Evolutionary conservation across 2,797 vertebrate species (phyloP).

Genomic region (Agapornis canus): DNA sequence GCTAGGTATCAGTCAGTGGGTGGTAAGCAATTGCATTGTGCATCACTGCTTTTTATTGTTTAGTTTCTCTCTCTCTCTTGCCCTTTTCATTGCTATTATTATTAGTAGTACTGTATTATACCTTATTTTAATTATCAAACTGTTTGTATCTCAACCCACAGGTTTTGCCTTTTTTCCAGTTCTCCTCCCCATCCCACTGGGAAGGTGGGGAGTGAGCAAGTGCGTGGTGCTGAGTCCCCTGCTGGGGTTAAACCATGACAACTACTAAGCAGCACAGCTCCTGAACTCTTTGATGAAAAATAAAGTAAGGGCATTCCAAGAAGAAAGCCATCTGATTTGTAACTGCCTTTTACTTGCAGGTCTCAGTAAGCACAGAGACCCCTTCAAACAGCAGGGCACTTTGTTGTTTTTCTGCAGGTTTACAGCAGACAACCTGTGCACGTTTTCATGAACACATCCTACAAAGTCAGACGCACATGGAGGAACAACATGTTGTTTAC

Average conservation of each 20-base stretch:
- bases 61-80: background rate
- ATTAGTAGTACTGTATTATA: background rate
- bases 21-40: background rate
- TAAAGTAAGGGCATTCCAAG: background rate
- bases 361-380: background rate
- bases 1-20: background rate
- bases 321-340: background rate
- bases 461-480: background rate
- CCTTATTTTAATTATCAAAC: background rate
- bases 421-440: background rate
- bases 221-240: background rate
- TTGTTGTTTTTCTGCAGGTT: background rate
- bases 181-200: background rate
- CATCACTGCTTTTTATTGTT: background rate
- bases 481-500: background rate
- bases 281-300: background rate
- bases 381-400: background rate
- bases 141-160: background rate
- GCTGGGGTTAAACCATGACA: background rate
- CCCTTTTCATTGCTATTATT: background rate
- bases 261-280: background rate
- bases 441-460: background rate
- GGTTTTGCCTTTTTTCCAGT: background rate
- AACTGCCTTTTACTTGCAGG: background rate
- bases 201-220: background rate